These are phyloP conservation scores for Willisornis vidua DNA, from an alignment of 2,113 vertebrate species.

Conservation along the genomic window DNA sequence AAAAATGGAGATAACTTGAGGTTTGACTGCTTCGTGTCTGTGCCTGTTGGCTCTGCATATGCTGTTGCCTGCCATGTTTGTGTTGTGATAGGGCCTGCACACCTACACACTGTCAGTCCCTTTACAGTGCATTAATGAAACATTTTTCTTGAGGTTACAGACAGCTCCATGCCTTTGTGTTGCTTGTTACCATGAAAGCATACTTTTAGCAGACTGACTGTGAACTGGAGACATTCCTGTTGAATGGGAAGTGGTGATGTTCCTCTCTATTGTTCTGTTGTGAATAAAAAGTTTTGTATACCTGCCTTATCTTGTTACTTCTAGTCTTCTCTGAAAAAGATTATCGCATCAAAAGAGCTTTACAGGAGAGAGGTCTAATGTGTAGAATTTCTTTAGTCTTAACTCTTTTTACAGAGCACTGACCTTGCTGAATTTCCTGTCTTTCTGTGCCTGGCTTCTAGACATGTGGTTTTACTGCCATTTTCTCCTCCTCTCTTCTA, in stretches of 20 bases:
- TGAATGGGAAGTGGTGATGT: constrained; percentile 75
- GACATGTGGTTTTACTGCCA: not conserved
- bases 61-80: not conserved
- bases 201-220: constrained; percentile 59
- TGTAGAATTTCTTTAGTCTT: not conserved
- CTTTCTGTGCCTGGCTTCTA: not conserved
- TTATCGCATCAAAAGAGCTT: not conserved
- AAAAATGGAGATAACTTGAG: not conserved
- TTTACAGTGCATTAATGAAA: constrained; percentile 21
- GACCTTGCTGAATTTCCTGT: not conserved
- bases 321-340: not conserved
- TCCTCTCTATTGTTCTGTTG: constrained; percentile 79
- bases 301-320: constrained; percentile 66
- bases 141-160: not conserved
- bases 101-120: not conserved
- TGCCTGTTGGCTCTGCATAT: constrained; percentile 10
- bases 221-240: constrained; percentile 78
- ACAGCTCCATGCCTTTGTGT: not conserved
- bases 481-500: not conserved
- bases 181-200: constrained; percentile 26
- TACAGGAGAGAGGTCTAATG: not conserved
- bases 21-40: not conserved
- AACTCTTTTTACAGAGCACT: not conserved
- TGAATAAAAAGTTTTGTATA: constrained; percentile 82
- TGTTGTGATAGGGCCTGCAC: constrained; percentile 25